Evolutionary conservation across 2,797 vertebrate genomes (phyloP).

Genomic region (Microctenopoma steveboyesi): DNA sequence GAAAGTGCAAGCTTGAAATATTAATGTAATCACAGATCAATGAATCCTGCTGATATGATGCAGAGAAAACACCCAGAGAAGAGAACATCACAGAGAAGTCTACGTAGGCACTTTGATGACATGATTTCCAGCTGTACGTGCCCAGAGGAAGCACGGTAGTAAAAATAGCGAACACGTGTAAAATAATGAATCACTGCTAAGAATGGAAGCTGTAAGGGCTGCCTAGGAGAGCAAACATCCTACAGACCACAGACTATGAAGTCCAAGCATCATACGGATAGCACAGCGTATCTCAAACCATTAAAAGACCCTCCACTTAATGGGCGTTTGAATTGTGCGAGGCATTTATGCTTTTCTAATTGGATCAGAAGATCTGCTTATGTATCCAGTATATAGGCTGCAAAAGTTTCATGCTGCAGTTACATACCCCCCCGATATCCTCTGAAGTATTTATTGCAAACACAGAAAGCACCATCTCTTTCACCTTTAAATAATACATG

Average conservation of each 20-base stretch:
- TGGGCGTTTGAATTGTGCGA: background rate
- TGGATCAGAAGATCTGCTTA: background rate
- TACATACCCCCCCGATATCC: background rate
- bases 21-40: constrained; percentile 41
- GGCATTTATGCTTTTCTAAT: background rate
- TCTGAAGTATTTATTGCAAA: background rate
- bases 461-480: background rate
- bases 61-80: constrained; percentile 8
- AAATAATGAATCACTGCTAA: constrained; percentile 3
- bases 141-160: background rate
- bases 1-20: constrained; percentile 16
- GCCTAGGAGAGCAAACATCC: background rate
- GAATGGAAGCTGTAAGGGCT: background rate
- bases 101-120: constrained; percentile 15
- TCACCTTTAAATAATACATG: constrained; percentile 1
- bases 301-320: background rate
- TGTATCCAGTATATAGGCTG: background rate
- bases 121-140: constrained; percentile 6
- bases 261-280: background rate
- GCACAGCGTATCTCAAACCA: background rate
- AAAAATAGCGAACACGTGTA: background rate
- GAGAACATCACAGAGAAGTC: background rate
- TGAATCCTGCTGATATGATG: constrained; percentile 15
- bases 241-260: background rate
- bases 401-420: background rate